phyloP scores from a whole-genome alignment of 2,113 vertebrate genomes.

The Camelus dromedarius region DNA sequence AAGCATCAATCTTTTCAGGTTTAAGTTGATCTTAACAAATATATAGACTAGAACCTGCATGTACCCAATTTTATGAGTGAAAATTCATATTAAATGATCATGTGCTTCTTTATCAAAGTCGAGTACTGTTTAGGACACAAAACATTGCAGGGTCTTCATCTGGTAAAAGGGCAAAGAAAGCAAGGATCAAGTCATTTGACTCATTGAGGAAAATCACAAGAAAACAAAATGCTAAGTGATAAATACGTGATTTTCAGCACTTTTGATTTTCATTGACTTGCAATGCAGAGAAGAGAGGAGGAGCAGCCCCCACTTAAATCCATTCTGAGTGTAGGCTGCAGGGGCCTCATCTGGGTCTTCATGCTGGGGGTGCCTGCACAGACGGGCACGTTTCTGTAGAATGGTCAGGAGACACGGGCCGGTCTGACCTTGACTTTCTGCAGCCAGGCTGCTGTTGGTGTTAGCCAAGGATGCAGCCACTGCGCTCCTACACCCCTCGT shows the following conservation, averaged over 20 bases:
- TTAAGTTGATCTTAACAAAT: background rate
- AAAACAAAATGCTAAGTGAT: background rate
- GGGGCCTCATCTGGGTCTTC: background rate
- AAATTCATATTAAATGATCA: background rate
- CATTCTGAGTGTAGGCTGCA: background rate
- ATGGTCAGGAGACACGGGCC: background rate
- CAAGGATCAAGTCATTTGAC: background rate
- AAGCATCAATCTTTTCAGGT: background rate
- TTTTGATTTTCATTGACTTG: background rate
- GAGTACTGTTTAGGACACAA: background rate
- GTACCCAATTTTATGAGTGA: background rate
- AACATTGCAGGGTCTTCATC: background rate
- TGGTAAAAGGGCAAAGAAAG: background rate
- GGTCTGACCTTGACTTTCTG: background rate
- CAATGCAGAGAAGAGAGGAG: background rate
- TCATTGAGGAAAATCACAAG: background rate
- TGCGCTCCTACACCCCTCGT: background rate
- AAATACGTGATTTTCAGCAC: background rate
- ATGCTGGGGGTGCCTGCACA: background rate
- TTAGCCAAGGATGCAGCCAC: background rate
- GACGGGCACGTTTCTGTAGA: background rate
- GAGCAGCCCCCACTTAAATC: background rate
- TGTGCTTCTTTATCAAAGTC: background rate
- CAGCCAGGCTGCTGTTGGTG: background rate
- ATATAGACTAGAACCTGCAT: background rate